A percentile compares a stretch with the other conserved stretches of the same genome.
These are phyloP conservation scores for Micromys minutus DNA, from an alignment of 2,113 vertebrate genomes.

Conservation along the genomic window DNA sequence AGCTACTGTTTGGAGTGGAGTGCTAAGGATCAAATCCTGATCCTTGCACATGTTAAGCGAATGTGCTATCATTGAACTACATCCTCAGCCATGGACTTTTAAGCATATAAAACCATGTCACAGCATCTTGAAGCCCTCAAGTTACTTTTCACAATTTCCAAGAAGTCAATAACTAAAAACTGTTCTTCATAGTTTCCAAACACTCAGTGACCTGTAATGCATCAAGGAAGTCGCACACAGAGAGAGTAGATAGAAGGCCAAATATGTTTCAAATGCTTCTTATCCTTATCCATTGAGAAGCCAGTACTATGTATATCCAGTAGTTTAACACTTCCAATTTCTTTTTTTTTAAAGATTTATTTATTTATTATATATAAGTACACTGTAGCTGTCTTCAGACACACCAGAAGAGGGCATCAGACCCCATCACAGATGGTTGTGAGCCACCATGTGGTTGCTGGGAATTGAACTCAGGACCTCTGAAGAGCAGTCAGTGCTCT, in stretches of 20 bases:
- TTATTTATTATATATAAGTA: too few relatives aligned
- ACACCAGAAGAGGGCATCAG: too few relatives aligned
- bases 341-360: too few relatives aligned
- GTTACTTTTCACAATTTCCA: slow-evolving; percentile 48
- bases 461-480: too few relatives aligned
- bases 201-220: slow-evolving; percentile 20
- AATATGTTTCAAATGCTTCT: slow-evolving; percentile 53
- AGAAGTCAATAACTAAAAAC: slow-evolving; percentile 50
- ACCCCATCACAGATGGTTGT: too few relatives aligned
- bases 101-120: background rate
- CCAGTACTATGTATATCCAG: background rate
- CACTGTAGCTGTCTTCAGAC: too few relatives aligned
- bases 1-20: background rate
- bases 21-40: background rate
- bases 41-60: background rate
- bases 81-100: background rate
- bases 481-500: too few relatives aligned
- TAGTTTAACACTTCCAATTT: slow-evolving; percentile 29
- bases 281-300: slow-evolving; percentile 35
- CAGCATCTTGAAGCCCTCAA: slow-evolving; percentile 35
- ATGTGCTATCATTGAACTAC: background rate
- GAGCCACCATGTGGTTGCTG: too few relatives aligned
- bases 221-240: background rate
- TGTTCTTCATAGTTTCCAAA: slow-evolving; percentile 53
- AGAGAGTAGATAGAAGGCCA: background rate